phyloP scores from a whole-genome alignment of 2,888 invertebrate genomes.

The Xestia sexstrigata region DNA sequence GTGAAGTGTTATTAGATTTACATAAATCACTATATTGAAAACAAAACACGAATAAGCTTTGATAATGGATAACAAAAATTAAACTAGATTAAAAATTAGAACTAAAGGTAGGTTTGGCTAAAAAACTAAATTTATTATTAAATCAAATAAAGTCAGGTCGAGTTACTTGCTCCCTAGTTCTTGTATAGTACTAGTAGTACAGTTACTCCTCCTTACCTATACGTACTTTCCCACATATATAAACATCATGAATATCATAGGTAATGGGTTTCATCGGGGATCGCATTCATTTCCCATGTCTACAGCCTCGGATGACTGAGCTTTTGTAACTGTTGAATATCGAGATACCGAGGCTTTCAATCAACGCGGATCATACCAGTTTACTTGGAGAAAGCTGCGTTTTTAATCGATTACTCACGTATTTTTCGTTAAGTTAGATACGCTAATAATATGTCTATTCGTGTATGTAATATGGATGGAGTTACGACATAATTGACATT shows the following conservation, averaged over 20 bases:
- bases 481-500: conserved; percentile 55
- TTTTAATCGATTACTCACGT: conserved; percentile 58
- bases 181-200: conserved; percentile 44
- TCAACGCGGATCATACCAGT: conserved; percentile 55
- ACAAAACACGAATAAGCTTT: not conserved
- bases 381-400: conserved; percentile 57
- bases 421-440: conserved; percentile 36
- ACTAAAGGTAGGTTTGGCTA: not conserved
- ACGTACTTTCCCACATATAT: conserved; percentile 37
- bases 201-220: conserved; percentile 38
- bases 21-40: conserved; percentile 16
- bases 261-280: conserved; percentile 66
- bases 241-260: conserved; percentile 37
- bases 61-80: not conserved
- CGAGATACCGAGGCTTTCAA: conserved; percentile 61
- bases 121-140: not conserved
- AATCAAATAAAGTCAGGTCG: conserved; percentile 3
- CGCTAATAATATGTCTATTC: conserved; percentile 22
- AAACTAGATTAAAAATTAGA: not conserved
- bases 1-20: conserved; percentile 31
- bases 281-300: conserved; percentile 77
- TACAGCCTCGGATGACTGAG: conserved; percentile 75
- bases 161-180: not conserved
- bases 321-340: conserved; percentile 74
- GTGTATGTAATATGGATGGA: conserved; percentile 42